Base-by-base conservation (phyloP, 2,797 vertebrate species). In the Crocodylus rhombifer region DNA sequence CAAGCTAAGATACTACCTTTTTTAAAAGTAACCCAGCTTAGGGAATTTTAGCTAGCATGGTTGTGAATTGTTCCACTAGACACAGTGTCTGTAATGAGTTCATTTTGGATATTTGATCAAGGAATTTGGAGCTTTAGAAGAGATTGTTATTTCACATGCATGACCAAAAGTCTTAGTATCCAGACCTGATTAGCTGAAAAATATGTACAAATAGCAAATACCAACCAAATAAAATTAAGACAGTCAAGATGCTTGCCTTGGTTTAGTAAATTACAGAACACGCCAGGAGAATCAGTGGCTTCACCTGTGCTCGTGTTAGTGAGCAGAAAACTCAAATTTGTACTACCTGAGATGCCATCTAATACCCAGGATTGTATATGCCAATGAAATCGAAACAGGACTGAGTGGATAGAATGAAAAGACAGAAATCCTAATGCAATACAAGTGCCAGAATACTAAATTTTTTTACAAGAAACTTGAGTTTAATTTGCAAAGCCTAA, bases 191-290 rank as follows among this genome's bases (percentile, higher is more conserved):
- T 67, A 57, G 33, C 36, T 84, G 94, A 88, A 84, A 51, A 51
- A 33, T 7, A 20, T 60, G 57, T 36, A 57, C 2, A 75, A n/a
- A 82, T 82, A 23, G 16, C 61, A 87, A 60, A 36, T 9, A 28
- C 42, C 42, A 51, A 69, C 30, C 30, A 36, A 69, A 17, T 77
- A 12, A 15, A 55, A 21, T 64, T 91, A 77, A 77, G n/a, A 61
- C 91, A 88, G 55, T 82, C 85, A 84, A 58, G 36, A 83, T 61
- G 28, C 16, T 77, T 21, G 42, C 5, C 63, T 80, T 92, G 79
- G 69, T 84, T 92, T 82, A 82, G 75, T 91, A 77, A 86, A 61
- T 33, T 92, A 42, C 67, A 80, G 95, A 93, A 84, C 0, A 10
- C 10, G 28, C 55, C 25, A 86, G 21, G 33, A 25, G 69, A 88